phyloP scores from a whole-genome alignment of 1,140 invertebrate species.

The Nilaparvata lugens region DNA sequence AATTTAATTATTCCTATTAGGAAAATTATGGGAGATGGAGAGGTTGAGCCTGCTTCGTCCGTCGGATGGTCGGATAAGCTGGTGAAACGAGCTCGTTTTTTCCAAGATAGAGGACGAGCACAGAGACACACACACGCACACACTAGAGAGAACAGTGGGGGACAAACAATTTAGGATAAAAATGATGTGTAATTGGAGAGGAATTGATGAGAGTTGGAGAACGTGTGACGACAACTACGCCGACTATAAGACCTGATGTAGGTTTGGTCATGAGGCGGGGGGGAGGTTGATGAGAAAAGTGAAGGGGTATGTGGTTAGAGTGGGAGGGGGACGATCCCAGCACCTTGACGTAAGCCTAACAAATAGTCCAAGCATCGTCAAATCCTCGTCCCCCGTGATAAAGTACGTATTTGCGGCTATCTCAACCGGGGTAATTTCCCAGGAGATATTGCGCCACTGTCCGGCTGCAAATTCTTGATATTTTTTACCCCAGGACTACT shows the following conservation, averaged over 20 bases:
- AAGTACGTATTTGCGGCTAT: conserved; percentile 2
- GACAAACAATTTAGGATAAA: conserved; percentile 3
- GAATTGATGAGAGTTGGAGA: background rate
- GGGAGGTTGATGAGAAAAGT: background rate
- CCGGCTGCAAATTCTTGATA: conserved; percentile 1
- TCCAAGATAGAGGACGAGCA: too few species aligned
- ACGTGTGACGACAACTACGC: too few species aligned
- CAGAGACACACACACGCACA: too few species aligned
- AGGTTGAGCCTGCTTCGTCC: too few species aligned
- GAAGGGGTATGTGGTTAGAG: background rate
- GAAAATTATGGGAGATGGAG: too few species aligned
- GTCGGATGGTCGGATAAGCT: too few species aligned
- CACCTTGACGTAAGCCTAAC: conserved; percentile 5
- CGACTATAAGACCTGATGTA: too few species aligned
- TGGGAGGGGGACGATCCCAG: background rate
- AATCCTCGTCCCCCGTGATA: conserved; percentile 5
- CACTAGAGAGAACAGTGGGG: background rate
- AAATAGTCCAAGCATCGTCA: conserved; percentile 2
- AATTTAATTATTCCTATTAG: too few species aligned
- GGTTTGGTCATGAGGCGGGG: background rate
- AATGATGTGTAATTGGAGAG: conserved; percentile 6
- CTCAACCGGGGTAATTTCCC: conserved; percentile 4
- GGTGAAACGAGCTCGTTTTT: too few species aligned
- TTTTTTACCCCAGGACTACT: background rate
- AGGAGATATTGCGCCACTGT: conserved; percentile 3